These are phyloP conservation scores for Zaprionus taronus DNA, from an alignment of 1,140 invertebrate species.

Conservation along the genomic window DNA sequence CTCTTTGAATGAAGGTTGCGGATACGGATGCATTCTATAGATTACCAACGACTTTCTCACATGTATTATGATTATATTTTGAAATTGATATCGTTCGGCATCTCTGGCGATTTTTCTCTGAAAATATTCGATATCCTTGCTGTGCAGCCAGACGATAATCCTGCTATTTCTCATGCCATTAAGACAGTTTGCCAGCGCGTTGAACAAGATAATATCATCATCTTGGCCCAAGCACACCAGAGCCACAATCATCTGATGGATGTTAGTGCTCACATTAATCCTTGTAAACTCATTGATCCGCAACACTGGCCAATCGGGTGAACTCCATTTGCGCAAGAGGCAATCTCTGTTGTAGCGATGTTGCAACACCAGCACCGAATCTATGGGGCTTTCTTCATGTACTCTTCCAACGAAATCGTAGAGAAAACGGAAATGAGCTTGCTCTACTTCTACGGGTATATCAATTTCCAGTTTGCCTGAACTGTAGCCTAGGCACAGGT, in stretches of 20 bases:
- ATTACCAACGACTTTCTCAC: not conserved
- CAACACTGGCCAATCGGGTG: conserved; percentile 42
- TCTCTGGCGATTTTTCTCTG: not conserved
- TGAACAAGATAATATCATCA: conserved; percentile 15
- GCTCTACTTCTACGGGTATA: not conserved
- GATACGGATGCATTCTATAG: conserved; percentile 46
- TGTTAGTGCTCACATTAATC: conserved; percentile 1
- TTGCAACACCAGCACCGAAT: conserved; percentile 49
- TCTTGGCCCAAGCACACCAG: conserved; percentile 31
- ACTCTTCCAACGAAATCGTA: conserved; percentile 31
- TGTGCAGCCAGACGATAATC: conserved; percentile 46
- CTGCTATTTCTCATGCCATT: conserved; percentile 45
- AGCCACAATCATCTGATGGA: conserved; percentile 17
- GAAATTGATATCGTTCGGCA: conserved; percentile 26
- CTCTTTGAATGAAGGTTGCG: not conserved
- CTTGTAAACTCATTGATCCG: conserved; percentile 25
- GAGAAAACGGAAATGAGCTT: conserved; percentile 2
- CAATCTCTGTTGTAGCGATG: not conserved
- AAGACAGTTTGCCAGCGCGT: conserved; percentile 25
- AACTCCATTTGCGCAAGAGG: conserved; percentile 25
- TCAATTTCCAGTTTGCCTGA: not conserved
- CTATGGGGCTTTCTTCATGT: conserved; percentile 19
- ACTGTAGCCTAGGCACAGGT: not conserved
- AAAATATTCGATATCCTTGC: not conserved
- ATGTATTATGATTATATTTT: conserved; percentile 29